Evolutionary conservation across 2,888 invertebrate genomes (phyloP).

Genomic region (Barypeithes pellucidus): DNA sequence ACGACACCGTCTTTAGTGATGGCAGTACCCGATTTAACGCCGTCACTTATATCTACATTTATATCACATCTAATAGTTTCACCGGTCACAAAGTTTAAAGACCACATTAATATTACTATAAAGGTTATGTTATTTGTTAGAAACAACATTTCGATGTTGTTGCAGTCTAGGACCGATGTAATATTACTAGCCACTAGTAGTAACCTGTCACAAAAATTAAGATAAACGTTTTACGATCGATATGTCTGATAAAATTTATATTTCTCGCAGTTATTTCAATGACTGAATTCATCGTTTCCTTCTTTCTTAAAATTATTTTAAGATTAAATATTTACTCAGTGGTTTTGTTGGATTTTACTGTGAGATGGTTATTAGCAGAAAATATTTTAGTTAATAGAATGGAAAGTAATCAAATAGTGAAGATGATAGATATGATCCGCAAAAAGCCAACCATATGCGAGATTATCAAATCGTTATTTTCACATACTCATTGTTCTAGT

Average conservation of each 20-base stretch:
- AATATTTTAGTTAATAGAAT: too few relatives aligned
- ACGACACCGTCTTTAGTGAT: constrained; percentile 55
- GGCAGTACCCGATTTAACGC: constrained; percentile 48
- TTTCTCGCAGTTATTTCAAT: not conserved
- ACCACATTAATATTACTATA: not conserved
- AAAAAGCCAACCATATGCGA: too few relatives aligned
- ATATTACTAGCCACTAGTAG: not conserved
- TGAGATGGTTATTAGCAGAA: not conserved
- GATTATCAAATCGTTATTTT: too few relatives aligned
- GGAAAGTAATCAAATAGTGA: too few relatives aligned
- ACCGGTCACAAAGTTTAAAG: not conserved
- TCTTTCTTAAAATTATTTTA: not conserved
- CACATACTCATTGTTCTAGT: too few relatives aligned
- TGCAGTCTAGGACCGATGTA: not conserved
- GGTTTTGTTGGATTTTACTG: not conserved
- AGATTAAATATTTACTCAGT: constrained; percentile 6
- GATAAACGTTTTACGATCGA: not conserved
- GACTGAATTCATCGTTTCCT: not conserved
- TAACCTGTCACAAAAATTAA: not conserved
- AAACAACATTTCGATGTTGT: not conserved
- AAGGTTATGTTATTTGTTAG: not conserved
- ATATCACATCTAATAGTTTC: constrained; percentile 41
- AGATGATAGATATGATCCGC: too few relatives aligned
- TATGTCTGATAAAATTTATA: not conserved
- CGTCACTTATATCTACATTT: constrained; percentile 57